Base-by-base conservation (phyloP, 1,140 invertebrate species). In the Colletes latitarsis region DNA sequence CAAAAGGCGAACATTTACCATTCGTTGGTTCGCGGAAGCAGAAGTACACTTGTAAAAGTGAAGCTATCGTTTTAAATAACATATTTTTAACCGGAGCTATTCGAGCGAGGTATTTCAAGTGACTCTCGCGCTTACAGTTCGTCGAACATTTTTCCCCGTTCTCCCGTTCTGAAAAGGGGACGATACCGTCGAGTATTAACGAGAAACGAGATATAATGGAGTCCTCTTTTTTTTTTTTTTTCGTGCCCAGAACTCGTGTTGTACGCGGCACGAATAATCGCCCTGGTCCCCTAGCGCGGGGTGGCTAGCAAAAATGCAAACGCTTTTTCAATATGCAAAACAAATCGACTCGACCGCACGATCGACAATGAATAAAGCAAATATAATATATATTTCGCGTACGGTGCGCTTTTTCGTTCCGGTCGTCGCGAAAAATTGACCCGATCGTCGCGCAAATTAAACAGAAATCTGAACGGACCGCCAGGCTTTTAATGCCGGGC, bases 241-340 rank as follows among this genome's bases (percentile, higher is more conserved):
- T 30, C 30, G 30, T 30, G 30, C 30, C 30, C 30, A 30, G 30
- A 30, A 30, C 30, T 30, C 30, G 30, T n/a, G 60, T 62, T 8
- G 60, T 30, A n/a, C 30, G 14, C 49, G 21, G 6, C 60, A 30
- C 60, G 60, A 62, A 62, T 64, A 43, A 64, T 9, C 17, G 15
- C 49, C 39, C 9, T 3, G 30, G 30, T 30, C 30, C 30, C 30
- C 30, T 2, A 30, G 30, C 30, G 30, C 30, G 30, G 30, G 30
- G 30, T 30, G 30, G 30, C 30, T 30, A 30, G 30, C 30, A 30
- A 46, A 46, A 46, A 46, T 9, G 43, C 43, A 46, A 46, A 46
- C 43, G 43, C 43, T 66, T 62, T 49, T 71, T 77, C 67, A 41
- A 77, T 71, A 77, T 77, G 67, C 67, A 77, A 60, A 62, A 49